Evolutionary conservation across 2,888 invertebrate species (phyloP).

Genomic region (Dicranocentrus wangi): DNA sequence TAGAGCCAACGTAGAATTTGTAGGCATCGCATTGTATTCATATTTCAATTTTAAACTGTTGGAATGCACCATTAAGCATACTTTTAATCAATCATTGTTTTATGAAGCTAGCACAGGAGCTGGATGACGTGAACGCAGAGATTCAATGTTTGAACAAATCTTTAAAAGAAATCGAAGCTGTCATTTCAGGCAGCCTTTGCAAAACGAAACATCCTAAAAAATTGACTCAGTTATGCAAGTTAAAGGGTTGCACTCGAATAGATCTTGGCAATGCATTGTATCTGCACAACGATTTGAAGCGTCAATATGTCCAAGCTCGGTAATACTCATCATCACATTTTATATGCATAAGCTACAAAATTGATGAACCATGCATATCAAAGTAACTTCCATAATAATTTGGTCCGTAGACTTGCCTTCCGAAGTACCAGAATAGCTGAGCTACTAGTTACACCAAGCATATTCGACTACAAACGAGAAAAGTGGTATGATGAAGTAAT

Average conservation of each 20-base stretch:
- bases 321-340: too few relatives aligned
- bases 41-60: neutral
- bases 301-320: conserved; percentile 59
- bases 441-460: neutral
- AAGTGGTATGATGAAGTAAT: neutral
- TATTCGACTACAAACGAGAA: too few relatives aligned
- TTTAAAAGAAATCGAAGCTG: conserved; percentile 17
- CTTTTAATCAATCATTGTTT: too few relatives aligned
- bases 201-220: conserved; percentile 43
- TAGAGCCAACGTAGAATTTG: conserved; percentile 45
- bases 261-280: conserved; percentile 39
- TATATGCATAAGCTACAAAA: too few relatives aligned
- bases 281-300: conserved; percentile 48
- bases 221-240: conserved; percentile 30
- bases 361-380: too few relatives aligned
- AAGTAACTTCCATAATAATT: too few relatives aligned
- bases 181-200: conserved; percentile 12
- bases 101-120: too few relatives aligned
- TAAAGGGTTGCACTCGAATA: conserved; percentile 9
- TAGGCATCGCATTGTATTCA: conserved; percentile 17
- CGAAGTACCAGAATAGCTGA: conserved; percentile 41
- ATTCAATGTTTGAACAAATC: conserved; percentile 29
- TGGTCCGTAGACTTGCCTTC: conserved; percentile 25
- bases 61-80: neutral
- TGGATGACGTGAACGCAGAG: conserved; percentile 36